Evolutionary conservation across 2,888 invertebrate genomes (phyloP).

Genomic region (Elysia crispata): DNA sequence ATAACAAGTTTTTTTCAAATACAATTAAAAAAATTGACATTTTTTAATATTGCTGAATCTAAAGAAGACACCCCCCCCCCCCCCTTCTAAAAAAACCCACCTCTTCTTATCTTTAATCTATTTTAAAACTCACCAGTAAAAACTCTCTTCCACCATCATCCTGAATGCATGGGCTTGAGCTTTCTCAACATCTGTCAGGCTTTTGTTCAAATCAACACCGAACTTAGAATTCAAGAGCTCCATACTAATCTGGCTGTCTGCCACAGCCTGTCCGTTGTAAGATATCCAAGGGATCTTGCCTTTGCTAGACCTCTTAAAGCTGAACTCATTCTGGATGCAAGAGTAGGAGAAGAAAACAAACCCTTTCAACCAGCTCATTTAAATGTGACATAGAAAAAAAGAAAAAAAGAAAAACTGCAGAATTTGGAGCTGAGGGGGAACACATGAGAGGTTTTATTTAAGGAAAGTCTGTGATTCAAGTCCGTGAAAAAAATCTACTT

Average conservation of each 20-base stretch:
- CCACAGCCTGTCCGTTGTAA: slow-evolving; percentile 69
- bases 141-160: slow-evolving; percentile 72
- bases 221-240: slow-evolving; percentile 69
- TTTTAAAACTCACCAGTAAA: slow-evolving; percentile 70
- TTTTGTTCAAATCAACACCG: slow-evolving; percentile 63
- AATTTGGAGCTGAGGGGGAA: slow-evolving; percentile 29
- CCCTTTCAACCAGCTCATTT: too few species aligned
- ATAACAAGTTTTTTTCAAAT: too few species aligned
- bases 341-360: not conserved
- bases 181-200: slow-evolving; percentile 59
- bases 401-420: too few species aligned
- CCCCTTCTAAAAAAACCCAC: too few species aligned
- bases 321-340: slow-evolving; percentile 59
- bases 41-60: too few species aligned
- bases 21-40: too few species aligned
- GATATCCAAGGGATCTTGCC: slow-evolving; percentile 74
- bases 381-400: too few species aligned
- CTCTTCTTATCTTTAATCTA: too few species aligned
- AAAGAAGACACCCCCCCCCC: too few species aligned
- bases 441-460: too few species aligned
- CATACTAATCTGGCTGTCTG: slow-evolving; percentile 71
- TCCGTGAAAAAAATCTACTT: too few species aligned
- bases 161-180: slow-evolving; percentile 68
- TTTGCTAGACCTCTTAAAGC: slow-evolving; percentile 64
- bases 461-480: too few species aligned